Base-by-base conservation (phyloP, 1,140 invertebrate species). In the Dendrolimus kikuchii region DNA sequence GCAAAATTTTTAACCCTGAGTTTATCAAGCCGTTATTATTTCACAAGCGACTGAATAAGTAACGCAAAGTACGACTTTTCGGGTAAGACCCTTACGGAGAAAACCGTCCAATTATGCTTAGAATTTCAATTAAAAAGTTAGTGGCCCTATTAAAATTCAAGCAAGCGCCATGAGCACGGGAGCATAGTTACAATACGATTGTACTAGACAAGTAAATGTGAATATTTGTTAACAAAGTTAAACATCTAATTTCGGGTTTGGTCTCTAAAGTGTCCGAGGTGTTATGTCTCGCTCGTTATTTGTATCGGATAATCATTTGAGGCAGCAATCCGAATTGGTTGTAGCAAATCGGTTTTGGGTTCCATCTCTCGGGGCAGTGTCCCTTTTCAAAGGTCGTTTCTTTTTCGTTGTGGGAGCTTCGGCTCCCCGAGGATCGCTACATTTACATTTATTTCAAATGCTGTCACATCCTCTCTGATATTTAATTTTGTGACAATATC, bases 101-200 rank as follows among this genome's bases (percentile, higher is more conserved):
- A 67, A 61, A 59, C 58, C 65, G 60, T 54, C 23, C 23, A 23
- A 23, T 23, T 23, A 23, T 23, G 23, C 23, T 67, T 65, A 65
- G 62, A 71, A 71, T 68, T 71, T 65, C 60, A 71, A 71, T 68
- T 67, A 71, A 68, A 59, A 71, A 71, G 62, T 71, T 71, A 71
- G 60, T 53, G 49, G 52, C 55, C 42, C 60, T 59, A 71, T 71
- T 71, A 65, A 71, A 65, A 71, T 71, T 71, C 68, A 64, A 56
- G 60, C 53, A 49, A 66, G 54, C 55, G 49, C 42, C 57, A 53
- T 58, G 62, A 56, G 50, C 47, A 46, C 55, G 49, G 55, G 57
- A 68, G 57, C 54, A 46, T 56, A 66, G 47, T 57, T 58, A 52
- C 51, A 58, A 63, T 68, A 55, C 58, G 55, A 64, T 59, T 68